Evolutionary conservation across 2,797 vertebrate genomes (phyloP), one percentile per base, ranked within the genome.

Genomic region (Streptopelia turtur): DNA sequence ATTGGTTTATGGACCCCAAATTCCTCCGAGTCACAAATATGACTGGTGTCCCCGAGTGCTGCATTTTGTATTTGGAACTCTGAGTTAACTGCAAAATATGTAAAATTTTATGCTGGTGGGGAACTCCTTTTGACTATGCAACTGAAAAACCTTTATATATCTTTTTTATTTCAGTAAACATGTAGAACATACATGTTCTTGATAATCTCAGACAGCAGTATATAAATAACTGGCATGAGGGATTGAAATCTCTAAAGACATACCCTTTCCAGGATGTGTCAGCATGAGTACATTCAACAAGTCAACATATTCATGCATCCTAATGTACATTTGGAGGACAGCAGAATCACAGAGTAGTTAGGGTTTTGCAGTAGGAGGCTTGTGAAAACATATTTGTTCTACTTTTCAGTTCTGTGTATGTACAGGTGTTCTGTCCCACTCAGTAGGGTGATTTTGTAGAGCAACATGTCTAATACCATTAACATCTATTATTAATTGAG

Each of bases 11-110:
- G 37, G 37, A 39, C 37, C 37, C 37, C 60, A 75, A 86, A 31
- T 90, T 89, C 49, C 47, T 89, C n/a, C 78, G 41, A 72, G 35
- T 93, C 83, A 90, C 28, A 90, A 93, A 90, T 79, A 37, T 30
- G 53, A 30, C 68, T n/a, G n/a, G 59, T 88, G 45, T 71, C 55
- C 35, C 57, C 39, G 35, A 60, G 87, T 41, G 69, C 45, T 30
- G 21, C 25, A 85, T 83, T 96, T 96, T 91, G 28, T 63, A 84
- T 88, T 59, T 82, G 61, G 37, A 81, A 83, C 68, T 66, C 47
- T 50, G 30, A 83, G 33, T 87, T 85, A 94, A 63, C 53, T 82
- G 33, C 79, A 79, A 90, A 41, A 59, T 81, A 39, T 57, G 18
- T 84, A 83, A 89, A 87, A 74, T 78, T 60, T 69, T 55, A 53